These are phyloP conservation scores for Berghia stephanieae DNA, from an alignment of 1,140 invertebrate genomes.

Conservation along the genomic window DNA sequence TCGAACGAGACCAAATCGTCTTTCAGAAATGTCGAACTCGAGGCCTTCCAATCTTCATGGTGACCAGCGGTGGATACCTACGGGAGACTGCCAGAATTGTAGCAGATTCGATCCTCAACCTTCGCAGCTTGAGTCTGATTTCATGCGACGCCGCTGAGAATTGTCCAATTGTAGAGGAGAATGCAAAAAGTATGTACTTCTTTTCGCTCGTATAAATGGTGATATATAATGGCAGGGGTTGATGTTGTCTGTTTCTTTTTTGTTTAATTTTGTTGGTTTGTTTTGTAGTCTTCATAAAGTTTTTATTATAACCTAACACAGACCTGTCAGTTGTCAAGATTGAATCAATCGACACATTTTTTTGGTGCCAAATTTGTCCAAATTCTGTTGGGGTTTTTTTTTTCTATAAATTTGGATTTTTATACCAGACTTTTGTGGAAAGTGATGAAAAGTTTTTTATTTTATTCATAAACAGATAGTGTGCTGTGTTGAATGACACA, in stretches of 20 bases:
- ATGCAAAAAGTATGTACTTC: conserved; percentile 19
- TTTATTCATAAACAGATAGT: no score
- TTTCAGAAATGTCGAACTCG: conserved; percentile 76
- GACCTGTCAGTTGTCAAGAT: no score
- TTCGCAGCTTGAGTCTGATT: conserved; percentile 65
- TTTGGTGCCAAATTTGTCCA: no score
- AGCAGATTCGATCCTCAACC: conserved; percentile 82
- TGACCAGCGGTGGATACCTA: conserved; percentile 87
- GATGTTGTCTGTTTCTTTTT: background rate
- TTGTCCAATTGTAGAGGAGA: conserved; percentile 23
- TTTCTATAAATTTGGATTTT: no score
- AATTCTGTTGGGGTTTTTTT: no score
- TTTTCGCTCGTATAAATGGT: no score
- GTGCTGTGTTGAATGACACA: no score
- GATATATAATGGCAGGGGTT: background rate
- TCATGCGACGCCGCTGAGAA: conserved; percentile 54
- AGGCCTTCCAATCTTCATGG: conserved; percentile 83
- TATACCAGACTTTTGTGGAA: no score
- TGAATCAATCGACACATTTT: no score
- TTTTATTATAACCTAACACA: background rate
- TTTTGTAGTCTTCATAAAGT: background rate
- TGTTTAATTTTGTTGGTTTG: background rate
- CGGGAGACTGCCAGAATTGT: conserved; percentile 80
- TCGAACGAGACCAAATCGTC: conserved; percentile 83
- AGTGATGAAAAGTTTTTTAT: no score